Evolutionary conservation across 2,113 vertebrate species (phyloP).

Genomic region (Tetraodon nigroviridis): DNA sequence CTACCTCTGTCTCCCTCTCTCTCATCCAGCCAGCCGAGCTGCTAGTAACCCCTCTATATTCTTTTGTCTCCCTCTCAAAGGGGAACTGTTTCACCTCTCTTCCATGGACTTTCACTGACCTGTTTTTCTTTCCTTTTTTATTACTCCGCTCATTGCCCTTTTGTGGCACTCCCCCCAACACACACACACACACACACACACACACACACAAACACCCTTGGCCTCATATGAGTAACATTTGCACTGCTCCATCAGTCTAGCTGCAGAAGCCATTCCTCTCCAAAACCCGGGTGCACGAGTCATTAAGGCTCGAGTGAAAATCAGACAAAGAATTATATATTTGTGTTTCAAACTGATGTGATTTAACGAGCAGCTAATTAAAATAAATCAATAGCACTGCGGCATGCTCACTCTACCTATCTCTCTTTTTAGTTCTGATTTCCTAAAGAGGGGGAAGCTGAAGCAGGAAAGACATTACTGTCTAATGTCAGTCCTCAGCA

Average conservation of each 20-base stretch:
- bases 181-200: background rate
- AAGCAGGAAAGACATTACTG: conserved; percentile 33
- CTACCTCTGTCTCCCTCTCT: conserved; percentile 59
- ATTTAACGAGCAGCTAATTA: conserved; percentile 80
- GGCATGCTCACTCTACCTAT: conserved; percentile 56
- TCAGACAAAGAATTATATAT: conserved; percentile 78
- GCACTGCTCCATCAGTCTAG: conserved; percentile 57
- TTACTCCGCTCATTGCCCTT: conserved; percentile 70
- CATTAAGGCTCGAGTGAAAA: conserved; percentile 70
- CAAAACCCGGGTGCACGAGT: conserved; percentile 53
- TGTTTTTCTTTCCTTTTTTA: conserved; percentile 72
- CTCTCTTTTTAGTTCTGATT: conserved; percentile 44
- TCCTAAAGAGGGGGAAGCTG: conserved; percentile 48
- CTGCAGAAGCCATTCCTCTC: conserved; percentile 55
- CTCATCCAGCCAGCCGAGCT: conserved; percentile 41
- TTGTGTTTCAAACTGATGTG: conserved; percentile 76
- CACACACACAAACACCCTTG: background rate
- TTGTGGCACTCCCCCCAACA: conserved; percentile 52
- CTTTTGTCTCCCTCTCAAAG: conserved; percentile 64
- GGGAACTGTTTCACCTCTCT: conserved; percentile 69
- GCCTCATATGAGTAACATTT: conserved; percentile 61
- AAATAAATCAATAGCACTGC: conserved; percentile 81
- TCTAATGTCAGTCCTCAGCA: conserved; percentile 12
- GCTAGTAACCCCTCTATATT: conserved; percentile 31
- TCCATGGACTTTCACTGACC: conserved; percentile 72